A percentile compares a stretch with the other conserved stretches of the same genome.
phyloP scores from a whole-genome alignment of 1,140 invertebrate genomes.

The Zelostemma sp. region DNA sequence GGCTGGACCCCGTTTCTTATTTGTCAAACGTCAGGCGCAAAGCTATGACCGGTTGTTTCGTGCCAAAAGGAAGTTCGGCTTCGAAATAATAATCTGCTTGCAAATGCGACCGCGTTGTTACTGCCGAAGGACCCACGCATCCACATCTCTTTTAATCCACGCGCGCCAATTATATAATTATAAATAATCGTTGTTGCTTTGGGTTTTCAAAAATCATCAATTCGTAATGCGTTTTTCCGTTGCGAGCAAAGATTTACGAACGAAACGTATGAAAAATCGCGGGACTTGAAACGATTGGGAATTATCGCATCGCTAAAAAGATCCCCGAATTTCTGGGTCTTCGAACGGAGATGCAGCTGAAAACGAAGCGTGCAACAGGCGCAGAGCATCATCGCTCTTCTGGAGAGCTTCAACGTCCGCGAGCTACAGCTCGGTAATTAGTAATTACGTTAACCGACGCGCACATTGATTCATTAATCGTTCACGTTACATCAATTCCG shows the following conservation, averaged over 20 bases:
- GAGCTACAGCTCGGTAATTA: slow-evolving; percentile 55
- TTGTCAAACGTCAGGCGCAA: slow-evolving; percentile 68
- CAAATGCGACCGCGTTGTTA: slow-evolving; percentile 16
- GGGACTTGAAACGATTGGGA: no score
- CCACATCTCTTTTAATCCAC: slow-evolving; percentile 5
- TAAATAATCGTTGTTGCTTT: slow-evolving; percentile 7
- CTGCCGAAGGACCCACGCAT: neutral
- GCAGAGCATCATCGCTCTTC: slow-evolving; percentile 63
- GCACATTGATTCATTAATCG: slow-evolving; percentile 53
- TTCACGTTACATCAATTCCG: slow-evolving; percentile 31
- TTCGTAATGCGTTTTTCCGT: no score
- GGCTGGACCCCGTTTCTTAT: slow-evolving; percentile 69
- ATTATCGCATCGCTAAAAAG: no score
- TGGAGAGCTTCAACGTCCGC: slow-evolving; percentile 43
- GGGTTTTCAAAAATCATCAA: neutral
- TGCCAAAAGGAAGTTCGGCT: slow-evolving; percentile 32
- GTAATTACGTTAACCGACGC: slow-evolving; percentile 61
- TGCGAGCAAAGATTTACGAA: no score
- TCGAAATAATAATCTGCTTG: slow-evolving; percentile 40
- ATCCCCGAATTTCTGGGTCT: slow-evolving; percentile 9
- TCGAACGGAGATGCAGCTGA: slow-evolving; percentile 39
- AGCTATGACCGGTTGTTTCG: slow-evolving; percentile 43
- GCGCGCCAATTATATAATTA: slow-evolving; percentile 2
- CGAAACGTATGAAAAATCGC: no score
- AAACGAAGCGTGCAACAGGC: slow-evolving; percentile 59